Conservation (phyloP, 2,113 vertebrate genomes). For the Cyprinus carpio region DNA sequence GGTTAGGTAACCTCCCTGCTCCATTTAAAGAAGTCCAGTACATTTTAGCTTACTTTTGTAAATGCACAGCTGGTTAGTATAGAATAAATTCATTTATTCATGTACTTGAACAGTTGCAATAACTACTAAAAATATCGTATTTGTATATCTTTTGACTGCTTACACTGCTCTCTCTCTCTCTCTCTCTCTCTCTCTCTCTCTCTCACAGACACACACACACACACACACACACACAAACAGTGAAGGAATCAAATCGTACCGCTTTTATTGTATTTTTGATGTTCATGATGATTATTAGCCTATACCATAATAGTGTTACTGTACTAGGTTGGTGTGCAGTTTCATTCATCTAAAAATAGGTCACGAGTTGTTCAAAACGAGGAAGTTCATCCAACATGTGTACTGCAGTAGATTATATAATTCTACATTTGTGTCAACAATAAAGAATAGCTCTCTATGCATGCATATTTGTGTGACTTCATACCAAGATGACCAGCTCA, state of each 20-base stretch:
- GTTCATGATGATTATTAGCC: not conserved
- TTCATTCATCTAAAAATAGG: slow-evolving; percentile 4
- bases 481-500: not conserved
- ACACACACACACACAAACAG: not conserved
- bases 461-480: not conserved
- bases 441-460: not conserved
- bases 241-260: not conserved
- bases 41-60: not conserved
- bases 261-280: not conserved
- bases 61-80: not conserved
- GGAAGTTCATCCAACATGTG: not conserved
- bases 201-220: not conserved
- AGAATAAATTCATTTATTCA: not conserved
- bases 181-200: too few relatives aligned
- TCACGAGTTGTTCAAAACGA: not conserved
- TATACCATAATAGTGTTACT: not conserved
- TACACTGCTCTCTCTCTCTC: too few relatives aligned
- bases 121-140: not conserved
- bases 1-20: slow-evolving; percentile 62
- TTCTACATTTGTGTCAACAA: not conserved
- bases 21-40: not conserved
- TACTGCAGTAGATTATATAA: not conserved
- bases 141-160: not conserved
- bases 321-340: not conserved
- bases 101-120: not conserved